phyloP scores from a whole-genome alignment of 2,113 vertebrate genomes.

The Mus musculus region DNA sequence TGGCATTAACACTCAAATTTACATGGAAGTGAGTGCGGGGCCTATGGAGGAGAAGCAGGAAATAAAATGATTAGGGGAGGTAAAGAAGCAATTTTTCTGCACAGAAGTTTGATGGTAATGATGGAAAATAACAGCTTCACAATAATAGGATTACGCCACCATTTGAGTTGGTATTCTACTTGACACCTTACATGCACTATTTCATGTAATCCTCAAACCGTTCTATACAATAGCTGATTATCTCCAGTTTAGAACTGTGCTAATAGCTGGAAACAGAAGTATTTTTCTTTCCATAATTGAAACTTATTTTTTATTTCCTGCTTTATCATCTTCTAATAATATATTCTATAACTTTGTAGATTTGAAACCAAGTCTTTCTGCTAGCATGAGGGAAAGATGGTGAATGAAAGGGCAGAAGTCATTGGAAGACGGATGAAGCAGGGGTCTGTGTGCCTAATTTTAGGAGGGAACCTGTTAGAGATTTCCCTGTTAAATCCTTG shows the following conservation, averaged over 20 bases:
- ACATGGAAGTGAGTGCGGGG: neutral
- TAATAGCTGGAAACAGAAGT: constrained; percentile 23
- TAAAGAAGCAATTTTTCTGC: constrained; percentile 6
- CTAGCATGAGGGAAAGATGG: neutral
- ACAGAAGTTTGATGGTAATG: neutral
- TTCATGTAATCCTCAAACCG: constrained; percentile 18
- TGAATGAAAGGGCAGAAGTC: neutral
- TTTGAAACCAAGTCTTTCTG: neutral
- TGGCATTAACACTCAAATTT: constrained; percentile 25
- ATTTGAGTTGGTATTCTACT: constrained; percentile 7
- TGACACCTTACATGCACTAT: neutral
- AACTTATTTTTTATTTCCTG: constrained; percentile 1
- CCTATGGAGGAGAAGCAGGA: neutral
- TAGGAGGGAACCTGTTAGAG: neutral
- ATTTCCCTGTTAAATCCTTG: neutral
- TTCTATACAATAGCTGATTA: neutral
- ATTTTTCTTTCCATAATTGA: neutral
- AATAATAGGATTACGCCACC: constrained; percentile 24
- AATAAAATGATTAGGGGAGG: neutral
- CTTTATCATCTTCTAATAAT: constrained; percentile 52
- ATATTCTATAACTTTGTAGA: neutral
- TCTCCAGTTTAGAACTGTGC: constrained; percentile 25
- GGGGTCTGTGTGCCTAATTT: neutral
- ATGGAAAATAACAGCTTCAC: constrained; percentile 6
- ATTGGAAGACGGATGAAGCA: neutral